These are phyloP conservation scores for Temnothorax curvispinosus DNA, from an alignment of 1,140 invertebrate species.

Conservation along the genomic window DNA sequence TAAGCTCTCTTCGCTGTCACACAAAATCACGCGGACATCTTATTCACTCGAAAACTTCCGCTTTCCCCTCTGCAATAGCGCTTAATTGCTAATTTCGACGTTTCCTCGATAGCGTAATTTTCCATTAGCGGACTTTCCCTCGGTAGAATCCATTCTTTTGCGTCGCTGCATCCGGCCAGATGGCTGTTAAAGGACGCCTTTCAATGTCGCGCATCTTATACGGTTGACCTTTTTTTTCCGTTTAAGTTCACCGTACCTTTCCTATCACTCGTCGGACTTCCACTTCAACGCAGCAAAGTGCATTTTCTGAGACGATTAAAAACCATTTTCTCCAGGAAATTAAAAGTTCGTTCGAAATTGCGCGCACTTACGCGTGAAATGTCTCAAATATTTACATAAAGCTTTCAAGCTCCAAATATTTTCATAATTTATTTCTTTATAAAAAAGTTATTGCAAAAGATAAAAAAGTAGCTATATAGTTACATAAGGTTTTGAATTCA, in stretches of 20 bases:
- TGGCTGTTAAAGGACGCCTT: not conserved
- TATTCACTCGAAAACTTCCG: not conserved
- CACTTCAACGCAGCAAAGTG: not conserved
- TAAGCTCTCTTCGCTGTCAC: conserved; percentile 26
- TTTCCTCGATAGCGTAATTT: conserved; percentile 32
- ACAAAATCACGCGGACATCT: not conserved
- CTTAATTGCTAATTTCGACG: conserved; percentile 42
- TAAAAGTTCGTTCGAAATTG: conserved; percentile 12
- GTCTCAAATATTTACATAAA: not conserved
- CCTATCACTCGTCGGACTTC: not conserved
- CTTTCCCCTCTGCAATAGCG: not conserved
- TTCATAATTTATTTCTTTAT: not conserved
- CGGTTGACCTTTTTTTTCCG: not conserved
- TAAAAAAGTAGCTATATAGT: not conserved
- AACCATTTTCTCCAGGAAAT: conserved; percentile 32
- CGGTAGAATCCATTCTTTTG: not conserved
- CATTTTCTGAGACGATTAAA: conserved; percentile 1
- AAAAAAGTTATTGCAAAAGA: not conserved
- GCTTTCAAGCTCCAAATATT: too few species aligned
- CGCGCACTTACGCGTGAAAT: not conserved
- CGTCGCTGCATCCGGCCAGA: not conserved
- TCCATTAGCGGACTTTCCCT: conserved; percentile 33
- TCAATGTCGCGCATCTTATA: not conserved
- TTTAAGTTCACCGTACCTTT: not conserved
- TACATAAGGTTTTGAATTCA: not conserved